Base-by-base conservation (phyloP, 37 sponge, comb jelly and placozoan genomes). In the Aphrocallistes beatrix region DNA sequence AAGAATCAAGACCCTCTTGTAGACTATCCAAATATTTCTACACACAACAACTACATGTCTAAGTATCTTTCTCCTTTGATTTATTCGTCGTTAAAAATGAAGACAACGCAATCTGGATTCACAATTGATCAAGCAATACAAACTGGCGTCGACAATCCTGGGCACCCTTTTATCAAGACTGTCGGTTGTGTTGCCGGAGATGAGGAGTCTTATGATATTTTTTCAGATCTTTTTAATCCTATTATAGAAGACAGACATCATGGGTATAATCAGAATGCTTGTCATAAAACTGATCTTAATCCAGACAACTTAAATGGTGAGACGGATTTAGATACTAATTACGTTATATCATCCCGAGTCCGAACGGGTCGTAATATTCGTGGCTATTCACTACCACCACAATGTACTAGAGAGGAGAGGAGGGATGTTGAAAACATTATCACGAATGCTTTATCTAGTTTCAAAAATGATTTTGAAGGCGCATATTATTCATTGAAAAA, bases 281-380 rank as follows among this genome's bases (percentile, higher is more conserved):
- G n/a, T 0, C 94, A 93, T 34, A 81, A 51, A 8, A 83, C 91
- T 25, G 89, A 91, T 69, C 83, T 93, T 37, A 50, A 90, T 39
- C 51, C 90, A 16, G 37, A 30, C 37, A 25, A 91, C 13, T 85
- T 91, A 0, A 47, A 51, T 9, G 87, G 85, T 37, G 88, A 85
- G 0, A 84, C 87, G 13, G 85, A 86, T 19, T 86, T 84, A 34
- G 94, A 91, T 51, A 82, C 88, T 37, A 86, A 81, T 32, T 92
- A 90, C 45, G 88, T 95, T 19, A 84, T 91, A n/a, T 91, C 90
- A 6, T 84, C 90, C 21, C 85, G 93, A n/a, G 82, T 95, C 34
- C 88, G 91, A 37, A 86, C 86, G 25, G 94, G 90, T 0, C 91
- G 96, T 1, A 90, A 82, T 82, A 85, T 95, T 23, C 81, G 83